A percentile compares a stretch with the other conserved stretches of the same genome.
Conservation (phyloP, 2,113 vertebrate genomes). For the Coryphaenoides rupestris region DNA sequence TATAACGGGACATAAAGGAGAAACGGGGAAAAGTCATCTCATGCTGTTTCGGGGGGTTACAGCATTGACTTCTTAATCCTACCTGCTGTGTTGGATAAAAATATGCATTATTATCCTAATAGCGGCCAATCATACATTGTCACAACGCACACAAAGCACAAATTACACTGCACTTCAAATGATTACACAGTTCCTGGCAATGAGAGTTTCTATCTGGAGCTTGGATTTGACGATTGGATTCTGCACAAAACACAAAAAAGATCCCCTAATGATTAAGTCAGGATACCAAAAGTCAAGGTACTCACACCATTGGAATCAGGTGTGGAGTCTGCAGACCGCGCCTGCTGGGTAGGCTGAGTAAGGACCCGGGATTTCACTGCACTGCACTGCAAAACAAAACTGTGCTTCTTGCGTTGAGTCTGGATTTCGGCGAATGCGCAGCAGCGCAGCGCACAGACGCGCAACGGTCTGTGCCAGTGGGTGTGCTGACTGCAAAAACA, state of each 20-base stretch:
- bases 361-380: slow-evolving; percentile 45
- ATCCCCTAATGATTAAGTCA: neutral
- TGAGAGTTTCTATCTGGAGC: neutral
- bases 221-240: neutral
- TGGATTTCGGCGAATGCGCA: slow-evolving; percentile 52
- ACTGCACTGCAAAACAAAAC: slow-evolving; percentile 30
- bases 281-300: neutral
- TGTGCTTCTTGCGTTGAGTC: slow-evolving; percentile 38
- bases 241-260: slow-evolving; percentile 3
- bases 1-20: slow-evolving; percentile 26
- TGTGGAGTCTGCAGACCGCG: slow-evolving; percentile 30
- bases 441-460: slow-evolving; percentile 9
- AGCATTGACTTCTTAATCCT: no score
- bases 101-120: no score
- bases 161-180: no score
- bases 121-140: no score
- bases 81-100: no score
- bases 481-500: slow-evolving; percentile 51
- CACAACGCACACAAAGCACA: no score
- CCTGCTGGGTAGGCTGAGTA: slow-evolving; percentile 51
- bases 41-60: neutral
- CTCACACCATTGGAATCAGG: slow-evolving; percentile 1
- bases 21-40: slow-evolving; percentile 11
- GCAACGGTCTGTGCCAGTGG: slow-evolving; percentile 22
- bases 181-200: no score